Evolutionary conservation across 2,797 vertebrate genomes (phyloP), one percentile per base, ranked within the genome.

Genomic region (Coilia nasus): DNA sequence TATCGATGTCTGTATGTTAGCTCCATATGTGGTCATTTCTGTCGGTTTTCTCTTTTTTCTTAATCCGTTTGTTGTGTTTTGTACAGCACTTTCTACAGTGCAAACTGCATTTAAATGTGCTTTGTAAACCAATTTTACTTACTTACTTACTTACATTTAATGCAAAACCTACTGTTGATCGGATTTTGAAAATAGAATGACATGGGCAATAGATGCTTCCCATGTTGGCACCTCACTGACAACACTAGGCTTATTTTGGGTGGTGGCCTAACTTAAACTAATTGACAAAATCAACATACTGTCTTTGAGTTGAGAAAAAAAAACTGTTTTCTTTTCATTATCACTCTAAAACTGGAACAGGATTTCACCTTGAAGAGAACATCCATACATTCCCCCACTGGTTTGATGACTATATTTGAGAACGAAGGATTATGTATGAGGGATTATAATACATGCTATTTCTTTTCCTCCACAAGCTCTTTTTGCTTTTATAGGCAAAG

Each of bases 291-390:
- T 50, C 47, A 62, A 23, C 46, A 28, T 6, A 83, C 59, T 21
- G 31, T 71, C 23, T 15, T 17, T 71, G 12, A 71, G 28, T 14
- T 35, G 31, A 10, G 31, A 31, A 31, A 59, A 59, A 59, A 59
- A 59, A 59, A 19, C 21, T 2, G 71, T 64, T 25, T 64, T 64
- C 35, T 78, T 44, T 35, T 6, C 35, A 44, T 78, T 6, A 78
- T n/a, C 71, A 78, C 7, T 78, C 71, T 78, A 44, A 21, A 41
- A 78, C 71, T 41, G 31, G 71, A 78, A 41, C 71, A 71, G 14
- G 28, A 12, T 31, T 17, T 67, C 10, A 35, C 28, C 67, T 71
- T 67, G 25, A 7, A 31, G 15, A 67, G 62, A 25, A 64, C n/a
- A 64, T 64, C 62, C 62, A 15, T 28, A 21, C 2, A 41, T 75